Evolutionary conservation across 2,113 vertebrate genomes (phyloP).

Genomic region (Pithys albifrons): DNA sequence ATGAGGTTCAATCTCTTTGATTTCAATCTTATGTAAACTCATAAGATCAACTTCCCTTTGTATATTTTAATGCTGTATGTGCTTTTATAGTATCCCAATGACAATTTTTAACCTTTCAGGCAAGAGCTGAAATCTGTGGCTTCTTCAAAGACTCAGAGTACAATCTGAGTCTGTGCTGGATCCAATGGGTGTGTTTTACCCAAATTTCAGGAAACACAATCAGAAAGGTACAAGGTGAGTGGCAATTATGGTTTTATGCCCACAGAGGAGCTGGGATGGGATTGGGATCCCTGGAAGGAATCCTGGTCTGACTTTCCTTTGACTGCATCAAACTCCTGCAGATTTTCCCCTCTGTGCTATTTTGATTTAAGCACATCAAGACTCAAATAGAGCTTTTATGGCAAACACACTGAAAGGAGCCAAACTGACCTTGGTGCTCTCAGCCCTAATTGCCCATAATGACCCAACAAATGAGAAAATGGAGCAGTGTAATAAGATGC

Average conservation of each 20-base stretch:
- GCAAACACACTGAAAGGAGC: too few species aligned
- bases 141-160: constrained; percentile 77
- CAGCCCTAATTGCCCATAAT: background rate
- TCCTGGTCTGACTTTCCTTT: background rate
- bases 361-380: background rate
- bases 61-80: background rate
- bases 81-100: background rate
- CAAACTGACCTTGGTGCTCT: background rate
- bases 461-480: background rate
- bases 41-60: fast-evolving
- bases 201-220: constrained; percentile 86
- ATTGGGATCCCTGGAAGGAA: background rate
- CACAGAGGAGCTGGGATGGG: background rate
- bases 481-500: background rate
- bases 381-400: too few species aligned
- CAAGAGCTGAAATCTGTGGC: constrained; percentile 82
- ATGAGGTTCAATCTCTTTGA: constrained; percentile 89
- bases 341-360: background rate
- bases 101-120: constrained; percentile 68
- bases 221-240: constrained; percentile 73
- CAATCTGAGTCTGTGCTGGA: constrained; percentile 87
- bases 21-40: constrained; percentile 77
- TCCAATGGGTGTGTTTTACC: constrained; percentile 88
- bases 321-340: background rate
- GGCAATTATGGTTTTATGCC: fast-evolving